Evolutionary conservation across 2,888 invertebrate genomes (phyloP).

Genomic region (Augiades crinisus): DNA sequence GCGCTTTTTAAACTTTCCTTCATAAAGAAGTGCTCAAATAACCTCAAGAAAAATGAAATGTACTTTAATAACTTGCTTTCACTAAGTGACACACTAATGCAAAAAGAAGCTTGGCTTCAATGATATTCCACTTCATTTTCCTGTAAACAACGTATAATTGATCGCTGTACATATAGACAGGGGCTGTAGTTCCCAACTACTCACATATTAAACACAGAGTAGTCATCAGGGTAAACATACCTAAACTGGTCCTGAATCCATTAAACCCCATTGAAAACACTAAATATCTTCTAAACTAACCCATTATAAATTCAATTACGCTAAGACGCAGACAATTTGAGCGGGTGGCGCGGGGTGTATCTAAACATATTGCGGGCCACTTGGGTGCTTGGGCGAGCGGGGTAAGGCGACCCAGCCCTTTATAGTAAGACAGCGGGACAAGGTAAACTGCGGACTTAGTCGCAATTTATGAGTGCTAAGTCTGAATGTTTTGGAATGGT

Average conservation of each 20-base stretch:
- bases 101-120: no score
- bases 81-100: no score
- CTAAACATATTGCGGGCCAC: conserved; percentile 68
- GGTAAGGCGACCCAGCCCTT: conserved; percentile 61
- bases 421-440: conserved; percentile 44
- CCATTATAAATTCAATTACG: conserved; percentile 79
- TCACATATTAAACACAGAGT: conserved; percentile 19
- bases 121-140: no score
- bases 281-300: conserved; percentile 72
- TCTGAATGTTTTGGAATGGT: not conserved
- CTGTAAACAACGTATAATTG: not conserved
- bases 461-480: conserved; percentile 5
- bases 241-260: conserved; percentile 23
- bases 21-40: no score
- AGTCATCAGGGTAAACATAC: conserved; percentile 21
- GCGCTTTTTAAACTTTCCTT: no score
- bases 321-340: conserved; percentile 70
- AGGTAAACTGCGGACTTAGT: conserved; percentile 12
- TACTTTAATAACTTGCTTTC: no score
- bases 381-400: conserved; percentile 38
- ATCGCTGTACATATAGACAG: not conserved
- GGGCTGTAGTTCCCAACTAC: conserved; percentile 12
- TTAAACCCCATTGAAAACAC: conserved; percentile 44
- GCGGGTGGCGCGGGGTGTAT: conserved; percentile 39
- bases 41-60: no score